Percentiles rank a stretch among this genome's conserved stretches.
Conservation (phyloP, 2,888 invertebrate genomes). For the Neocrepidodera transversa region DNA sequence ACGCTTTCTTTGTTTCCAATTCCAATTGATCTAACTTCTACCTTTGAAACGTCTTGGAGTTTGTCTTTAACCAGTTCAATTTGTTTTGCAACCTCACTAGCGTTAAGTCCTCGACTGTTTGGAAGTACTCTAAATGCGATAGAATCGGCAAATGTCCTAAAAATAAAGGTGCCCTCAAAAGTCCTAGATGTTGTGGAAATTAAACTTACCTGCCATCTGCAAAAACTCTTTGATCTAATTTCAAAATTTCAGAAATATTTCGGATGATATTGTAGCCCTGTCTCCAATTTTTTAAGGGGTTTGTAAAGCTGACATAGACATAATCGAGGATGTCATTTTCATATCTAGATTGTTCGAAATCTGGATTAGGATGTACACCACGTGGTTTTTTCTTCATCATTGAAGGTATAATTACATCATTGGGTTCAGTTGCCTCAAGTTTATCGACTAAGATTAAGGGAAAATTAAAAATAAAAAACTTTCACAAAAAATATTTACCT, state of each 20-base stretch:
- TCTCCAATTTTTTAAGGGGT: slow-evolving; percentile 74
- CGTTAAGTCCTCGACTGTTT: slow-evolving; percentile 70
- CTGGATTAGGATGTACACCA: slow-evolving; percentile 55
- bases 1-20: slow-evolving; percentile 75
- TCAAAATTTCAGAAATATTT: slow-evolving; percentile 73
- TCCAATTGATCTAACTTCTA: slow-evolving; percentile 75
- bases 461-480: not conserved
- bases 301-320: slow-evolving; percentile 79
- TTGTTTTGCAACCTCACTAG: slow-evolving; percentile 70
- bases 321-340: slow-evolving; percentile 72
- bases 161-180: slow-evolving; percentile 48
- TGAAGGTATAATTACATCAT: slow-evolving; percentile 40
- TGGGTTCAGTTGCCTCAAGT: not conserved
- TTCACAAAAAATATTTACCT: not conserved
- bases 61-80: slow-evolving; percentile 72
- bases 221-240: slow-evolving; percentile 69
- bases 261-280: slow-evolving; percentile 77
- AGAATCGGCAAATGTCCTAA: slow-evolving; percentile 76
- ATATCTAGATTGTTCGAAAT: slow-evolving; percentile 32
- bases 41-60: slow-evolving; percentile 70
- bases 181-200: not conserved
- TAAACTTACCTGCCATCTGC: slow-evolving; percentile 68
- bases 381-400: slow-evolving; percentile 60
- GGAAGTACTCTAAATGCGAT: slow-evolving; percentile 78
- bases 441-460: not conserved